phyloP scores from a whole-genome alignment of 35 echinoderm and acorn worm species.

The Lytechinus pictus region DNA sequence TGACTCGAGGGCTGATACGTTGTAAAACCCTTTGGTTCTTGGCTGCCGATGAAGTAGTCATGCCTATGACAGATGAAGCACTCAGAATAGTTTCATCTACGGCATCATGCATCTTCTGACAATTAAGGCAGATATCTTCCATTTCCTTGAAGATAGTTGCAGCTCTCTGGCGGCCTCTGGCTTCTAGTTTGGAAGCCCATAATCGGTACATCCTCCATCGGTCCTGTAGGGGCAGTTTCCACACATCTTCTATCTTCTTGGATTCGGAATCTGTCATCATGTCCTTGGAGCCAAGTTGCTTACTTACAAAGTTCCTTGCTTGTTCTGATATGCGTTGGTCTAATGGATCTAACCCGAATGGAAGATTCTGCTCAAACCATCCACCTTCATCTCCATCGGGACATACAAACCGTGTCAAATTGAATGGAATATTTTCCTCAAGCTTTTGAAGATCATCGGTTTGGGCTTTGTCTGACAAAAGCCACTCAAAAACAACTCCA shows the following conservation, averaged over 20 bases:
- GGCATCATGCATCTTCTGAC: slow-evolving; percentile 67
- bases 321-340: neutral
- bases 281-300: slow-evolving; percentile 58
- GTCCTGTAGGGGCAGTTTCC: slow-evolving; percentile 45
- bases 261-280: slow-evolving; percentile 67
- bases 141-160: neutral
- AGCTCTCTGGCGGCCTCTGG: neutral
- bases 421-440: slow-evolving; percentile 8
- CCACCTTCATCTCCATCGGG: slow-evolving; percentile 33
- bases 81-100: slow-evolving; percentile 69
- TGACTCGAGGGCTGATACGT: slow-evolving; percentile 48
- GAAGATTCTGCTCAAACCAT: slow-evolving; percentile 2
- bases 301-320: slow-evolving; percentile 11
- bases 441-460: slow-evolving; percentile 30
- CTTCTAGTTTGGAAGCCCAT: slow-evolving; percentile 59
- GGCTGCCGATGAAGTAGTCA: slow-evolving; percentile 78
- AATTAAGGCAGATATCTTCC: slow-evolving; percentile 13
- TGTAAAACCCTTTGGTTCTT: slow-evolving; percentile 17
- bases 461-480: slow-evolving; percentile 33
- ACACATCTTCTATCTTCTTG: slow-evolving; percentile 60
- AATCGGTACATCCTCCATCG: slow-evolving; percentile 79
- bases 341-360: slow-evolving; percentile 29
- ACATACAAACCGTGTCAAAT: slow-evolving; percentile 11
- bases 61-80: slow-evolving; percentile 70
- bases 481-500: slow-evolving; percentile 26